Conservation (phyloP, 2,113 vertebrate species). For the Boulengeromyrus knoepffleri region DNA sequence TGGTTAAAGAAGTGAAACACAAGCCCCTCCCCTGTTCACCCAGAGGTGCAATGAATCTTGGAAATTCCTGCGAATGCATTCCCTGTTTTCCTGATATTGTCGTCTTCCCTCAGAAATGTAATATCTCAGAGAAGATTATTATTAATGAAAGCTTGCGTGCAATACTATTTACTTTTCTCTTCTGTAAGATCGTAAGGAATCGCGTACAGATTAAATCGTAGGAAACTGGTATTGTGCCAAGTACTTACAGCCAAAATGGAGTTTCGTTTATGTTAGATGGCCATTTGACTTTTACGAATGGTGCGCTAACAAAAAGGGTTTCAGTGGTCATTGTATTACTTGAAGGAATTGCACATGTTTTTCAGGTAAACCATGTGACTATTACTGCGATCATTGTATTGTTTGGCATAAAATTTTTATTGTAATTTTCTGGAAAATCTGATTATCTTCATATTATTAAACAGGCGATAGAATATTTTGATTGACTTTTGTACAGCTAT, state of each 20-base stretch:
- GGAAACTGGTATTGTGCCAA: neutral
- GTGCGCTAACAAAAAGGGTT: neutral
- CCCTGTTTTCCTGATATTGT: neutral
- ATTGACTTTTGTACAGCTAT: constrained; percentile 6
- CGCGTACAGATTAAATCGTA: neutral
- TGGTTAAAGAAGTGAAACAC: neutral
- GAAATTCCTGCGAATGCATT: neutral
- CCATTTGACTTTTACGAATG: neutral
- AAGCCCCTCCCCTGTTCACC: neutral
- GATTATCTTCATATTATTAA: neutral
- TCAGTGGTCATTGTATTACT: neutral
- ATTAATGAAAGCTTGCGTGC: neutral
- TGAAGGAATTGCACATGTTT: neutral
- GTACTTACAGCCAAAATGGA: neutral
- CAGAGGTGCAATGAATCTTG: neutral
- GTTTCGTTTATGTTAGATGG: neutral
- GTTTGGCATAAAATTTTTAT: neutral
- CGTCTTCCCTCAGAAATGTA: neutral
- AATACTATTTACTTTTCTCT: neutral
- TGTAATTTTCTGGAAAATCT: constrained; percentile 5
- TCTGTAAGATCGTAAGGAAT: neutral
- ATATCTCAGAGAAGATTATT: neutral
- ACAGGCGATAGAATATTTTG: neutral
- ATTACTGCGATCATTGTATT: neutral
- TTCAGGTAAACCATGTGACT: neutral